Evolutionary conservation across 2,888 invertebrate genomes (phyloP), one percentile per base, ranked within the genome.

Genomic region (Lithosia quadra): DNA sequence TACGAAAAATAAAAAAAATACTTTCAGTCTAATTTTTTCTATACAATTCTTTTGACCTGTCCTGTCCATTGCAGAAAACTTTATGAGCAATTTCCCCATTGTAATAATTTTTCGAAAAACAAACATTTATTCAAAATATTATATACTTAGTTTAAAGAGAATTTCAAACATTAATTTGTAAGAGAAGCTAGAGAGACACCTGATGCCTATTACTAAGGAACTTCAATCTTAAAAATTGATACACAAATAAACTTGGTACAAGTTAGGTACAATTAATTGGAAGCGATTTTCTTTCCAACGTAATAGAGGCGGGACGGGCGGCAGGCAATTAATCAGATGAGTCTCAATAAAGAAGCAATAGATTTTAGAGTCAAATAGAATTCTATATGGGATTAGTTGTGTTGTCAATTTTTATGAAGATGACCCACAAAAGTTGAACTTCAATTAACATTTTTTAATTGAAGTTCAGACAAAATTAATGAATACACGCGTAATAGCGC

Each of bases 181-280:
- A 49, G 49, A 9, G n/a, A 49, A 49, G 49, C 49, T 49, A 49
- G 49, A 49, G 49, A n/a, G 49, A n/a, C 49, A 49, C n/a, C 49
- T 49, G 49, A 49, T 49, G n/a, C 49, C 49, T 49, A 49, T 49
- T 49, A 49, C n/a, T n/a, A 49, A n/a, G 49, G 9, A 49, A 49
- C n/a, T 49, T 49, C 49, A 49, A 49, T 49, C 49, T 49, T 8
- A 49, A 49, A 49, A 49, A 49, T 49, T n/a, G 18, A 49, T 49
- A 49, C 49, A 8, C 49, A n/a, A 49, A 49, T 49, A 49, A n/a
- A n/a, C n/a, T 49, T n/a, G 18, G 49, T 49, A n/a, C 49, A n/a
- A n/a, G n/a, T 49, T n/a, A 49, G 49, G 49, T 49, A 49, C 49
- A 49, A 49, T 49, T 49, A 49, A 49, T 49, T 49, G 49, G 49